Evolutionary conservation across 2,888 invertebrate genomes (phyloP), one percentile per base, ranked within the genome.

Genomic region (Dichetophora obliterata): DNA sequence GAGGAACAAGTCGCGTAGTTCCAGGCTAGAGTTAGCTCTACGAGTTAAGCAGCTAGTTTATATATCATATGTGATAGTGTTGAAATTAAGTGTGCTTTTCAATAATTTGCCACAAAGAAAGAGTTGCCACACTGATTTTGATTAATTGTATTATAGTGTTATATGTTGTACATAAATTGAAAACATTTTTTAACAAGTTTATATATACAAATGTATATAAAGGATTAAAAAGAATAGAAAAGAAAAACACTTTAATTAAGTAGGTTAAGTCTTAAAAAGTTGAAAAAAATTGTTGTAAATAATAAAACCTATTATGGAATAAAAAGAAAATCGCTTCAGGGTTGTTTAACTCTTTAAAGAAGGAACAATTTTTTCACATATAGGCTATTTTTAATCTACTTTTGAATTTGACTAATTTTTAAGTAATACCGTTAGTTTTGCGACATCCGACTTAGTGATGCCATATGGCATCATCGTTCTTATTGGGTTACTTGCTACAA

Each of bases 1-100:
- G 83, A 83, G 69, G 83, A 83, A 71, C 83, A 82, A 65, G 77
- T 82, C 37, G 80, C 81, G 72, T 83, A 82, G 77, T 31, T 73
- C 43, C 68, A 37, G 5, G 16, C 24, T 14, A 37, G 37, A 31
- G 66, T 43, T 48, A 31, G 11, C 22, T 11, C 37, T 48, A 48
- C 27, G 27, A 24, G 48, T n/a, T 70, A 43, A 43, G 43, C 43
- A 63, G 31, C 16, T 27, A 6, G 8, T n/a, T 72, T 48, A 34
- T 16, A 24, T n/a, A 52, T 59, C n/a, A n/a, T 52, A 61, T 78
- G 75, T 72, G 77, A 75, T 72, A 75, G 72, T 48, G 9, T 72
- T 16, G 14, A 54, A 69, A 59, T 37, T 54, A 72, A 63, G 65
- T 65, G 11, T 63, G 34, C 52, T 31, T 48, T 61, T 37, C n/a